A percentile compares a stretch with the other conserved stretches of the same genome.
Conservation (phyloP, 2,113 vertebrate species). For the Hypocryptadius cinnamomeus region DNA sequence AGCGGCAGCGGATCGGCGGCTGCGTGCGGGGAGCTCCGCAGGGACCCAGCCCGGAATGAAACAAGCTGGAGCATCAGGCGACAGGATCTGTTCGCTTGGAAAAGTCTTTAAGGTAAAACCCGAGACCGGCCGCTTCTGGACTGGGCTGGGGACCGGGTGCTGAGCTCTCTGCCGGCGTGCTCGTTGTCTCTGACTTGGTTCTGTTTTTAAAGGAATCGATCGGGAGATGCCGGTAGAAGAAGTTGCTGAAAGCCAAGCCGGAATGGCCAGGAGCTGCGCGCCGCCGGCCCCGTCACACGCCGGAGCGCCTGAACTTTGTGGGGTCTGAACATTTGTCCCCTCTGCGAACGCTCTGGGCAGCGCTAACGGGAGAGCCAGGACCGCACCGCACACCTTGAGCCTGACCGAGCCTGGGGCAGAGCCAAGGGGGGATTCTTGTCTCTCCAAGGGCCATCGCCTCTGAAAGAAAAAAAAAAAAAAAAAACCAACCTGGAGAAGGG, state of each 20-base stretch:
- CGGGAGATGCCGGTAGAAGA: neutral
- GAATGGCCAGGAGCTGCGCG: neutral
- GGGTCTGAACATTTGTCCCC: neutral
- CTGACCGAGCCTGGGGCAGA: neutral
- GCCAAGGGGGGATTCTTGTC: neutral
- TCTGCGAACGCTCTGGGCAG: neutral
- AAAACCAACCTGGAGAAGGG: neutral
- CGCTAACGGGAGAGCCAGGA: neutral
- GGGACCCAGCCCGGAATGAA: neutral
- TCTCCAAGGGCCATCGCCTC: neutral
- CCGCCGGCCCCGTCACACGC: neutral
- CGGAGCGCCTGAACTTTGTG: conserved; percentile 32
- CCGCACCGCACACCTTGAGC: neutral
- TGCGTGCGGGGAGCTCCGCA: neutral
- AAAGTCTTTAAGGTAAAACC: conserved; percentile 28
- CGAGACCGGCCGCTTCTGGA: neutral
- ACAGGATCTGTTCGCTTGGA: neutral
- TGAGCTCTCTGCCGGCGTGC: neutral
- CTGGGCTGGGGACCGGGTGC: neutral
- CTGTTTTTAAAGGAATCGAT: neutral
- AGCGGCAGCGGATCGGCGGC: neutral
- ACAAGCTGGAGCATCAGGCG: neutral
- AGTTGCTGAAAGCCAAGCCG: neutral
- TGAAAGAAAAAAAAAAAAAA: neutral
- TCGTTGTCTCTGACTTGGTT: neutral